phyloP scores from a whole-genome alignment of 2,113 vertebrate genomes.

The Pterocles orientalis region DNA sequence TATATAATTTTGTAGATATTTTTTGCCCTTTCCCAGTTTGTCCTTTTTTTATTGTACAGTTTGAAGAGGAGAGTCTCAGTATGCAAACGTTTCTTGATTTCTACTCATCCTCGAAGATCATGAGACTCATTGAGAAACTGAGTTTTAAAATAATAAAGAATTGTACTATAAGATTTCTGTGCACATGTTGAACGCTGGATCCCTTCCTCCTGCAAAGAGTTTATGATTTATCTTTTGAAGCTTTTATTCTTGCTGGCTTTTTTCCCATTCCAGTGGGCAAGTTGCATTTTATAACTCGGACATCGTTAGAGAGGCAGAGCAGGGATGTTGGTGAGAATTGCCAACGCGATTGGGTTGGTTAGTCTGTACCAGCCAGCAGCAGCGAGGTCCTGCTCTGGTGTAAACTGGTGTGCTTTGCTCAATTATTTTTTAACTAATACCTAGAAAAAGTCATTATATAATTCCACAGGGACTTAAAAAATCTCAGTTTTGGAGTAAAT shows the following conservation, averaged over 20 bases:
- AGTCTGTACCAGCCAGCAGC: not conserved
- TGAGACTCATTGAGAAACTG: not conserved
- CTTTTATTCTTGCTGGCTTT: not conserved
- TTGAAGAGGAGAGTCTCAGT: not conserved
- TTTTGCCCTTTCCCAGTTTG: not conserved
- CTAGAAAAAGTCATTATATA: not conserved
- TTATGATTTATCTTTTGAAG: not conserved
- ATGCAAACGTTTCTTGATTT: not conserved
- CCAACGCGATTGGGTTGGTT: rapidly evolving
- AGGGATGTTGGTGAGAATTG: not conserved
- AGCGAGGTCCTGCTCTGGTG: not conserved
- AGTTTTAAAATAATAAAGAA: not conserved
- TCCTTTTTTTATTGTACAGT: not conserved
- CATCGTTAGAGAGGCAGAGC: not conserved
- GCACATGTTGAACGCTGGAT: not conserved
- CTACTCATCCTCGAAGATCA: not conserved
- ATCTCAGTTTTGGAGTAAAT: not conserved
- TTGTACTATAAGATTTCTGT: not conserved
- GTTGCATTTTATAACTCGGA: not conserved
- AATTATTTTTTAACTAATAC: not conserved
- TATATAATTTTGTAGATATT: not conserved
- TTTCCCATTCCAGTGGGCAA: not conserved
- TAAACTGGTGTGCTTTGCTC: not conserved
- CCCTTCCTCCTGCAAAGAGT: not conserved
- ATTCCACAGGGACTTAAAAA: not conserved